Evolutionary conservation across 2,888 invertebrate species (phyloP), one percentile per base, ranked within the genome.

Genomic region (Salpingus planirostris): DNA sequence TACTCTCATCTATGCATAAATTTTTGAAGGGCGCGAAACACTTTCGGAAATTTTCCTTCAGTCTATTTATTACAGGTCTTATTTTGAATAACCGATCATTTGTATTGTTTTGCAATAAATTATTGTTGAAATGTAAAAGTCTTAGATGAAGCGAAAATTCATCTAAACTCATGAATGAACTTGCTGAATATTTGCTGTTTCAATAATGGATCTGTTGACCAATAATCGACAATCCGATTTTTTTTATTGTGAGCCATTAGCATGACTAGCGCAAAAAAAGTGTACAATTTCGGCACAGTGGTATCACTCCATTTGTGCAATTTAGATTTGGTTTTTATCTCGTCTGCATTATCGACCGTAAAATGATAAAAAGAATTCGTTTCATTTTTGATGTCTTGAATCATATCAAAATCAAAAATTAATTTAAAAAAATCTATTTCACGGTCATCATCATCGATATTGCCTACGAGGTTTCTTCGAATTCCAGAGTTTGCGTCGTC

Each of bases 1-100:
- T 31, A 41, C 50, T 54, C 33, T 52, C 48, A 38, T 52, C 49
- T 11, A 51, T 44, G 2, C 38, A 45, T 10, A 50, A 33, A 26
- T 51, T 38, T 40, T 31, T 18, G 27, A 50, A 43, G 11, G 36
- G 36, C 13, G 23, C 35, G 29, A 32, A 41, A 11, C 35, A 25
- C 12, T 4, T 25, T 25, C 6, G 11, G 31, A 25, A 34, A 35
- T 31, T 27, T 24, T 23, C 28, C 18, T 35, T 29, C 21, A 43
- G 13, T 12, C 6, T 13, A 21, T 37, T 25, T 29, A 24, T 36
- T 33, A 43, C 27, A 24, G 27, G 36, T 40, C 31, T 42, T 12
- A 42, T 47, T 40, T 47, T 42, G 27, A 38, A 25, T 11, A 42
- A 36, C 35, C 41, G 40, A 12, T 38, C 38, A 26, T 33, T 29